phyloP scores from a whole-genome alignment of 1,140 invertebrate species.

The Anoplophora glabripennis region DNA sequence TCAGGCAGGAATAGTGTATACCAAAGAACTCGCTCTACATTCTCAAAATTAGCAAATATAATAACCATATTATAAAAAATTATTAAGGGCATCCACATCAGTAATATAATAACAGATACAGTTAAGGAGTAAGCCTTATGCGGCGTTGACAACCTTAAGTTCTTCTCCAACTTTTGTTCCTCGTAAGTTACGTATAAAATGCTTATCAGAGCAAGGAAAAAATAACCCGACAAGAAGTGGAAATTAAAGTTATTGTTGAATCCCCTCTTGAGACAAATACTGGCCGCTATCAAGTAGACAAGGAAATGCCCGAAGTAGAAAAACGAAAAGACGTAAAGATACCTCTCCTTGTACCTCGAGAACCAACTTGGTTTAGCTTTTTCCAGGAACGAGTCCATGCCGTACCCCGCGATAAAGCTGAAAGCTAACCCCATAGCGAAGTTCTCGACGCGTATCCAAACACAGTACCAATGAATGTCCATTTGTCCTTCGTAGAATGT shows the following conservation, averaged over 20 bases:
- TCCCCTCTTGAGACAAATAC: slow-evolving; percentile 8
- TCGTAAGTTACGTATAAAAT: slow-evolving; percentile 1
- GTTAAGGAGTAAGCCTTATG: neutral
- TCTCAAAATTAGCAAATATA: slow-evolving; percentile 2
- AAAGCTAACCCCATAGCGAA: slow-evolving; percentile 19
- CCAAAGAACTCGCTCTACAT: slow-evolving; percentile 9
- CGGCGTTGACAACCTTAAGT: too few relatives aligned
- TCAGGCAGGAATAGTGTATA: slow-evolving; percentile 15
- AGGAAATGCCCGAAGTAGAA: slow-evolving; percentile 4
- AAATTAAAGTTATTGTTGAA: slow-evolving; percentile 9
- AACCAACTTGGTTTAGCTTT: neutral
- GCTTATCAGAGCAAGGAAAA: neutral
- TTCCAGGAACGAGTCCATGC: slow-evolving; percentile 10
- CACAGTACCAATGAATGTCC: slow-evolving; percentile 17
- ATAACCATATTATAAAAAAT: slow-evolving; percentile 19
- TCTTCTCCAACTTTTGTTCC: neutral
- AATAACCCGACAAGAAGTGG: slow-evolving; percentile 7
- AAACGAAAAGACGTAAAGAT: slow-evolving; percentile 1
- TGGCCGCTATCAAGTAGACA: neutral
- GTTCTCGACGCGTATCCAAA: slow-evolving; percentile 18
- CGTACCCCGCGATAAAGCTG: slow-evolving; percentile 14
- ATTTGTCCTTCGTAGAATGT: slow-evolving; percentile 16
- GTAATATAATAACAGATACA: slow-evolving; percentile 1
- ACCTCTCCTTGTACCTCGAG: neutral
- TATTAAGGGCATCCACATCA: slow-evolving; percentile 20